phyloP scores from a whole-genome alignment of 1,140 invertebrate species.

The Drosophila teissieri region DNA sequence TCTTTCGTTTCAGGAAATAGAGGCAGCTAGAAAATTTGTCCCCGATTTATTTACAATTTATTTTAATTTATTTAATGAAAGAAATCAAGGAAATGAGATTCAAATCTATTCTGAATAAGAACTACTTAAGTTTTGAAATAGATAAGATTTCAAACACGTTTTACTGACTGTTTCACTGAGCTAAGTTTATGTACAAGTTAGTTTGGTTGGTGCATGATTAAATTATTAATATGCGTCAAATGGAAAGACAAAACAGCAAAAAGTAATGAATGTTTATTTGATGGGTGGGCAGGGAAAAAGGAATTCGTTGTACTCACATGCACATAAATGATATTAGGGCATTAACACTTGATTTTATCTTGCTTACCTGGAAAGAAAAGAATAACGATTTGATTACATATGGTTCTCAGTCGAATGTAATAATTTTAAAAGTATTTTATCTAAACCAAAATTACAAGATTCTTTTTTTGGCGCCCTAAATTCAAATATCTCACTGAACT shows the following conservation, averaged over 20 bases:
- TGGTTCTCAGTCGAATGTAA: neutral
- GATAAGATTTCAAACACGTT: too few species aligned
- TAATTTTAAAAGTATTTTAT: neutral
- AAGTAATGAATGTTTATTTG: conserved; percentile 12
- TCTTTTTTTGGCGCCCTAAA: too few species aligned
- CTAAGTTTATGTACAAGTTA: conserved; percentile 38
- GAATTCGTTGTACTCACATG: conserved; percentile 18
- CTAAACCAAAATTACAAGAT: too few species aligned
- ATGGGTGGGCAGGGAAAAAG: conserved; percentile 3
- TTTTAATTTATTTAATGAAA: too few species aligned
- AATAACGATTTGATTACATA: neutral
- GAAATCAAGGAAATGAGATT: neutral
- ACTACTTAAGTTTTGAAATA: neutral
- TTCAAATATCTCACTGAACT: neutral
- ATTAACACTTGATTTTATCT: neutral
- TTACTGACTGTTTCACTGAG: neutral
- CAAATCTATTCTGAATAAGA: neutral
- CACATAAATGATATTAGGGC: neutral
- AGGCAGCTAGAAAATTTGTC: too few species aligned
- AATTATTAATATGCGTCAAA: conserved; percentile 20
- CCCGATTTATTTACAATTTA: too few species aligned
- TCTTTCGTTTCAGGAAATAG: too few species aligned
- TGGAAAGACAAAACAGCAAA: conserved; percentile 17
- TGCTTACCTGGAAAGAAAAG: conserved; percentile 38
- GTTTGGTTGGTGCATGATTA: conserved; percentile 25